Base-by-base conservation (phyloP, 2,888 invertebrate species). In the Agrotis clavis region DNA sequence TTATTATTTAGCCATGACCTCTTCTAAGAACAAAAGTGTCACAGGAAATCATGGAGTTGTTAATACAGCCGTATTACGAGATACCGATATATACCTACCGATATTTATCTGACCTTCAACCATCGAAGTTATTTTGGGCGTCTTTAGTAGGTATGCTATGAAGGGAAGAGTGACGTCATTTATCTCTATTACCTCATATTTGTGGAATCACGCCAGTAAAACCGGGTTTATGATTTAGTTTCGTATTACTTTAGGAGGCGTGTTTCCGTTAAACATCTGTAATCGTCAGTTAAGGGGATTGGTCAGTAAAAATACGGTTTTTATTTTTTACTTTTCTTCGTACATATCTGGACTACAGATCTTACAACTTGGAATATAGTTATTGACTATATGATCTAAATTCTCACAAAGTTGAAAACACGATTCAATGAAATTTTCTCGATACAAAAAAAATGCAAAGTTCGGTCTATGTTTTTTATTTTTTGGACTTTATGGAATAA, bases 181-280 rank as follows among this genome's bases (percentile, higher is more conserved):
- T 67, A 67, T 67, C 62, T 54, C 50, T 59, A 56, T 81, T 81
- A 67, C 77, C 69, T 76, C 71, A 70, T 21, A 68, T 64, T 71
- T 66, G 66, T 81, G 84, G 83, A 81, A 81, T 81, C 54, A 25
- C 63, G 81, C 81, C 84, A 81, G 84, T 71, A 74, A 78, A 67
- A 57, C 16, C 35, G 1, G 35, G 30, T 69, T 80, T 79, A 79
- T 56, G 83, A 68, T 66, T 66, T 60, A 56, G 68, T 82, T 67
- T 69, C 35, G 60, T 66, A 74, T 60, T 41, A 51, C 47, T 66
- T 59, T 45, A 25, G 47, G 25, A 51, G 21, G 57, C 30, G 13
- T 18, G 73, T 66, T 73, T 68, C 74, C 66, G 30, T 4, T 57
- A 51, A n/a, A 53, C 16, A 53, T 53, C 35, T 18, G 3, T 1